A percentile compares a stretch with the other conserved stretches of the same genome.
These are phyloP conservation scores for Catotricha subobsoleta DNA, from an alignment of 2,888 invertebrate genomes.

Conservation along the genomic window DNA sequence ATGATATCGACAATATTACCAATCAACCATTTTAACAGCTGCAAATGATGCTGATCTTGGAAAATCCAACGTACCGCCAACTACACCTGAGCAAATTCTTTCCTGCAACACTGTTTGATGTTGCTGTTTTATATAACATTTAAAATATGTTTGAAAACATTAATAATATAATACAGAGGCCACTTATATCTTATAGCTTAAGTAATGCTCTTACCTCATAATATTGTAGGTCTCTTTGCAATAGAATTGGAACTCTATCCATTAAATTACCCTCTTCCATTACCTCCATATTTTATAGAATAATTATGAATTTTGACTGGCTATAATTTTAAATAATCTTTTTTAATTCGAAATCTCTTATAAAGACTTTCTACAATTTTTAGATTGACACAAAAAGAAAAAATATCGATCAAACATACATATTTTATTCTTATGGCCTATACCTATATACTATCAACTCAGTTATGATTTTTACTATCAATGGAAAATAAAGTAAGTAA, in stretches of 20 bases:
- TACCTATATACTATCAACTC: no score
- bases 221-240: conserved; percentile 67
- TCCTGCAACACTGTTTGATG: conserved; percentile 62
- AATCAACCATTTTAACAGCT: conserved; percentile 62
- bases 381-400: no score
- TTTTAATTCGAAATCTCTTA: no score
- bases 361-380: no score
- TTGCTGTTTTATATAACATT: conserved; percentile 27
- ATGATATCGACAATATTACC: conserved; percentile 28
- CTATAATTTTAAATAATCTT: no score
- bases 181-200: neutral
- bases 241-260: conserved; percentile 64
- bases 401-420: no score
- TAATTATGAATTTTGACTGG: no score
- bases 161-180: neutral
- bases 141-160: neutral
- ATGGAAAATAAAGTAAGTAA: no score
- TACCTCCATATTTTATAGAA: conserved; percentile 45
- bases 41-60: conserved; percentile 71
- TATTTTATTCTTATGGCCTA: no score
- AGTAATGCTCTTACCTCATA: conserved; percentile 42
- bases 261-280: conserved; percentile 83
- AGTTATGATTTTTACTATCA: no score
- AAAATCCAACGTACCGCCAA: conserved; percentile 64
- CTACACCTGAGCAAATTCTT: conserved; percentile 57